Conservation (phyloP, 2,888 invertebrate genomes). For the Ophion ellenae region DNA sequence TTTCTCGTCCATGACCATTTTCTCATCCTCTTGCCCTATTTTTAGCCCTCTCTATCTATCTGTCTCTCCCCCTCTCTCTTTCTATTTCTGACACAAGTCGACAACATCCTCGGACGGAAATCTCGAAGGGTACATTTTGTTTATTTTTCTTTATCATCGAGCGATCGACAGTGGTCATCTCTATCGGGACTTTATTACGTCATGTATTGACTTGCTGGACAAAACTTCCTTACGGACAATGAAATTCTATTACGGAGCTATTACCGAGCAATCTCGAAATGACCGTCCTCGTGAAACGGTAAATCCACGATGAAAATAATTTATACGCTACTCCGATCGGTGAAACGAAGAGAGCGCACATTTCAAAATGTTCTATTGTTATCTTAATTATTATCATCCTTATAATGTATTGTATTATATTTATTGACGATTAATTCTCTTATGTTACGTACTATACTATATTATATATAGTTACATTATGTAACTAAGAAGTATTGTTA, state of each 20-base stretch:
- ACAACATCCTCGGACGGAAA: not conserved
- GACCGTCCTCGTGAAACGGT: not conserved
- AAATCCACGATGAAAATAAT: not conserved
- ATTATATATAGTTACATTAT: too few relatives aligned
- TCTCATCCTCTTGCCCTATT: not conserved
- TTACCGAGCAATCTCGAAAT: not conserved
- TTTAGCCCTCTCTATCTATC: not conserved
- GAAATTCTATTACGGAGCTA: not conserved
- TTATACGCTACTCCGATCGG: not conserved
- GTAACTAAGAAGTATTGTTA: too few relatives aligned
- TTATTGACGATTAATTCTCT: too few relatives aligned
- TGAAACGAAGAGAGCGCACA: not conserved
- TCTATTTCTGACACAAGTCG: not conserved
- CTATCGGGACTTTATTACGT: not conserved
- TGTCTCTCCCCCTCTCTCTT: not conserved
- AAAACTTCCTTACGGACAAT: not conserved
- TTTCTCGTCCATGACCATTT: slow-evolving; percentile 23
- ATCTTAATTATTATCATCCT: too few relatives aligned
- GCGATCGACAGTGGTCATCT: not conserved
- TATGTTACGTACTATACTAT: too few relatives aligned
- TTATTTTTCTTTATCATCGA: not conserved
- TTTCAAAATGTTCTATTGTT: not conserved
- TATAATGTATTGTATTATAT: too few relatives aligned
- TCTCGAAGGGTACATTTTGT: not conserved
- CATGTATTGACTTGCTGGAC: not conserved